These are phyloP conservation scores for Forbesichthys agassizii DNA, from an alignment of 2,113 vertebrate genomes.

Conservation along the genomic window DNA sequence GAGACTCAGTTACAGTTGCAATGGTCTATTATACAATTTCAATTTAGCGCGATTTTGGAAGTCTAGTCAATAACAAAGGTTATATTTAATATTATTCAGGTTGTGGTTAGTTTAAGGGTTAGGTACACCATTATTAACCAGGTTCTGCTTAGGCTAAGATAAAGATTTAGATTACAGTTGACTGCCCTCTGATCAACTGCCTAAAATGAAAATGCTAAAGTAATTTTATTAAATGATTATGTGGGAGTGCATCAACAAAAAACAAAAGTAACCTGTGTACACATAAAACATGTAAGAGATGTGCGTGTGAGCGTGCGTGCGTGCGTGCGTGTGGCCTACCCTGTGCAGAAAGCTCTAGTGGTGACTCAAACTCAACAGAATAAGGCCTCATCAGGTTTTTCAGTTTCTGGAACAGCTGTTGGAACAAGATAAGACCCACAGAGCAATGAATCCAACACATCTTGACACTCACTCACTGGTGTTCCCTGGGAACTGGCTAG, in stretches of 20 bases:
- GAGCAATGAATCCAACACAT: conserved; percentile 51
- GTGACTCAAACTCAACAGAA: conserved; percentile 92
- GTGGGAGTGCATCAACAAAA: neutral
- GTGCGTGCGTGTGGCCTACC: conserved; percentile 74
- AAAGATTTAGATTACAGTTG: too few relatives aligned
- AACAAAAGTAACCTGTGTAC: neutral
- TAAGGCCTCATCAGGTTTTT: conserved; percentile 98
- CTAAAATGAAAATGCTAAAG: too few relatives aligned
- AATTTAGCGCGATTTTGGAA: too few relatives aligned
- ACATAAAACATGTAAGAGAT: neutral
- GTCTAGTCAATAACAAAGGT: neutral
- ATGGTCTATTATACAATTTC: too few relatives aligned
- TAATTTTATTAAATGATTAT: too few relatives aligned
- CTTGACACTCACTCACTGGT: conserved; percentile 19
- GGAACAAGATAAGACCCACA: conserved; percentile 66
- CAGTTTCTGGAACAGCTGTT: conserved; percentile 96
- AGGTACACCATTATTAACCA: neutral
- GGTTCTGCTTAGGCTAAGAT: neutral
- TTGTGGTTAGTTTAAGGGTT: neutral
- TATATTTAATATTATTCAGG: neutral
- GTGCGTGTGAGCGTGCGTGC: conserved; percentile 4
- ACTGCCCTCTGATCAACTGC: neutral
- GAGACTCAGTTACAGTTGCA: too few relatives aligned
- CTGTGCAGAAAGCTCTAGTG: conserved; percentile 98
- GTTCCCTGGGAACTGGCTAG: neutral